phyloP scores from a whole-genome alignment of 1,140 invertebrate genomes.

The Cecropterus lyciades region DNA sequence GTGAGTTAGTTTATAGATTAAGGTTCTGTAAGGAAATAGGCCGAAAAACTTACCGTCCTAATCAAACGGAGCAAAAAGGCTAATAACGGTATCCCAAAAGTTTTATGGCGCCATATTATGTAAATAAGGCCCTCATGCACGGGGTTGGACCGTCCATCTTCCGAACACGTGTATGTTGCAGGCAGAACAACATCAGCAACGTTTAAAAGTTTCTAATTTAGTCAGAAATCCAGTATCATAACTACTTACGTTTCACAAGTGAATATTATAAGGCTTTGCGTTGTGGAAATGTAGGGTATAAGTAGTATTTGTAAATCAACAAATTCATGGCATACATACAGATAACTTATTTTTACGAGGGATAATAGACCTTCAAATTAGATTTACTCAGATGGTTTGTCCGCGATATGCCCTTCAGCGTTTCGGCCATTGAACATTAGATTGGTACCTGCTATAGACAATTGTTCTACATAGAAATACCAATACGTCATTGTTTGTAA shows the following conservation, averaged over 20 bases:
- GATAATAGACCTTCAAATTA: too few species aligned
- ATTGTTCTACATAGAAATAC: too few species aligned
- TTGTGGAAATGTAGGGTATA: too few species aligned
- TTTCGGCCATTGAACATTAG: too few species aligned
- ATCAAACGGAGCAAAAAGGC: slow-evolving; percentile 22
- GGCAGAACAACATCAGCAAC: neutral
- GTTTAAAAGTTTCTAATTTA: neutral
- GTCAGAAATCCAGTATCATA: neutral
- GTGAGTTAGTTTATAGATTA: neutral
- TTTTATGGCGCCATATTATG: slow-evolving; percentile 17
- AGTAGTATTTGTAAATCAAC: too few species aligned
- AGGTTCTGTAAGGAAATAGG: neutral
- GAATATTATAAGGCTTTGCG: too few species aligned
- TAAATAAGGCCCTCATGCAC: slow-evolving; percentile 7
- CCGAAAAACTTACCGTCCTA: slow-evolving; percentile 11
- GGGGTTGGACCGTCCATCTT: neutral
- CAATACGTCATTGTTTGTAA: too few species aligned
- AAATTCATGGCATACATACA: too few species aligned
- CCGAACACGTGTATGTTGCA: slow-evolving; percentile 3
- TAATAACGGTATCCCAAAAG: slow-evolving; percentile 16
- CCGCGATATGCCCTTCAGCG: too few species aligned
- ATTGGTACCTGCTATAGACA: too few species aligned
- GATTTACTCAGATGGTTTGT: too few species aligned
- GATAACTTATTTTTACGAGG: too few species aligned
- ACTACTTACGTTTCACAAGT: neutral